These are phyloP conservation scores for Macaria notata DNA, from an alignment of 2,888 invertebrate species.

Conservation along the genomic window DNA sequence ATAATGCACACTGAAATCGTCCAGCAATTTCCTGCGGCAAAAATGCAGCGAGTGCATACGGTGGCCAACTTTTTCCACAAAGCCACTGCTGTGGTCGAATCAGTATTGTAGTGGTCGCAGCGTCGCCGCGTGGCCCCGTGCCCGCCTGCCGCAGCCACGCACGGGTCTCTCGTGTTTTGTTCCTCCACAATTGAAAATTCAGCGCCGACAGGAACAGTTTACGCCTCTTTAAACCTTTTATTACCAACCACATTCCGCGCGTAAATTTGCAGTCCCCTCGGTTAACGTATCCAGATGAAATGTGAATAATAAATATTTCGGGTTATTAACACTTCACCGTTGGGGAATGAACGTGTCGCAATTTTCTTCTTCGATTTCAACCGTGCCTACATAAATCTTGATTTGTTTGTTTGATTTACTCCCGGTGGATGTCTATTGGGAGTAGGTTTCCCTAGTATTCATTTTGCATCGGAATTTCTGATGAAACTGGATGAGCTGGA, in stretches of 20 bases:
- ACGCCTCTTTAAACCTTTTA: conserved; percentile 19
- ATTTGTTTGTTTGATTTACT: conserved; percentile 12
- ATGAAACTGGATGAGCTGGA: conserved; percentile 4
- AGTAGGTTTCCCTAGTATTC: not conserved
- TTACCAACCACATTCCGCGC: conserved; percentile 9
- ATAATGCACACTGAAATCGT: conserved; percentile 13
- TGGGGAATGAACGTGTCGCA: conserved; percentile 15
- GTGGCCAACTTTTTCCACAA: conserved; percentile 37
- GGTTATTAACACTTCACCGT: conserved; percentile 17
- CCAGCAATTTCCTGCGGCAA: conserved; percentile 5
- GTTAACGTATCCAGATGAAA: conserved; percentile 13
- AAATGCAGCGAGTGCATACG: conserved; percentile 10
- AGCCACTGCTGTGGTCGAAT: conserved; percentile 31
- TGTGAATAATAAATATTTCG: conserved; percentile 18
- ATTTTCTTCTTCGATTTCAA: conserved; percentile 15
- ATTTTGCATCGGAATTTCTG: not conserved
- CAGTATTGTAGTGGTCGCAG: conserved; percentile 29
- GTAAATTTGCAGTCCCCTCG: conserved; percentile 10
- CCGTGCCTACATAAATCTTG: conserved; percentile 11
- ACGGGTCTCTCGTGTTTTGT: conserved; percentile 36
- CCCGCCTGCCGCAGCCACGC: conserved; percentile 31
- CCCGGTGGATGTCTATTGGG: not conserved
- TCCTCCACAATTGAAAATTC: conserved; percentile 41
- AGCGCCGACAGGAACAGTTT: conserved; percentile 30
- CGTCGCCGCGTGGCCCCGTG: conserved; percentile 15